These are phyloP conservation scores for Artemia franciscana DNA, from an alignment of 1,140 invertebrate genomes.

Conservation along the genomic window DNA sequence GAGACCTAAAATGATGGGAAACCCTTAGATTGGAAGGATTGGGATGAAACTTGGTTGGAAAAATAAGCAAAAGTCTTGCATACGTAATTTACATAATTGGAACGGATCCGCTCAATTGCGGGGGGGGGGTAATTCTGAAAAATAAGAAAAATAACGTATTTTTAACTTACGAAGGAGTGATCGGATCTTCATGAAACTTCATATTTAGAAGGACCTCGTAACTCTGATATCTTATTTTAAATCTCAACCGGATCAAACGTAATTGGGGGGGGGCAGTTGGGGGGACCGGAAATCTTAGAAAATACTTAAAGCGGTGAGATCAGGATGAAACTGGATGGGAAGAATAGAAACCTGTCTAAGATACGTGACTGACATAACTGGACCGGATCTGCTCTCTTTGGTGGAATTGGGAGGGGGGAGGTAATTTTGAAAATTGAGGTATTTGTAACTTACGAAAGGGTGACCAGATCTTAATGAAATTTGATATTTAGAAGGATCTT, in stretches of 20 bases:
- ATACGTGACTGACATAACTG: too few species aligned
- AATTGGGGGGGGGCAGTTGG: too few species aligned
- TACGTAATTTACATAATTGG: background rate
- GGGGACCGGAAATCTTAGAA: too few species aligned
- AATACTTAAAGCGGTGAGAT: too few species aligned
- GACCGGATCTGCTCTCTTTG: too few species aligned
- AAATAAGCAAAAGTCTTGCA: background rate
- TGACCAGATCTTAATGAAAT: background rate
- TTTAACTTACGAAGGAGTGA: too few species aligned
- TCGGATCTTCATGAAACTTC: background rate
- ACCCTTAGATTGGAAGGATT: background rate
- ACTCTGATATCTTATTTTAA: background rate
- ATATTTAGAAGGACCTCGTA: background rate
- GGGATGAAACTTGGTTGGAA: background rate
- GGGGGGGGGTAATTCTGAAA: background rate
- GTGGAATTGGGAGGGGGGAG: too few species aligned
- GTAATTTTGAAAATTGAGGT: too few species aligned
- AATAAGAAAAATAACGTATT: too few species aligned
- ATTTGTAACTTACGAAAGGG: too few species aligned
- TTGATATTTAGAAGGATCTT: background rate
- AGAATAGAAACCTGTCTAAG: too few species aligned
- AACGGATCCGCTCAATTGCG: background rate
- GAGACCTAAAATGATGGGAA: background rate
- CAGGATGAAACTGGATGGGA: too few species aligned
- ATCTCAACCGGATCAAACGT: background rate